These are phyloP conservation scores for Tragelaphus eurycerus DNA, from an alignment of 2,797 vertebrate species.

Conservation along the genomic window DNA sequence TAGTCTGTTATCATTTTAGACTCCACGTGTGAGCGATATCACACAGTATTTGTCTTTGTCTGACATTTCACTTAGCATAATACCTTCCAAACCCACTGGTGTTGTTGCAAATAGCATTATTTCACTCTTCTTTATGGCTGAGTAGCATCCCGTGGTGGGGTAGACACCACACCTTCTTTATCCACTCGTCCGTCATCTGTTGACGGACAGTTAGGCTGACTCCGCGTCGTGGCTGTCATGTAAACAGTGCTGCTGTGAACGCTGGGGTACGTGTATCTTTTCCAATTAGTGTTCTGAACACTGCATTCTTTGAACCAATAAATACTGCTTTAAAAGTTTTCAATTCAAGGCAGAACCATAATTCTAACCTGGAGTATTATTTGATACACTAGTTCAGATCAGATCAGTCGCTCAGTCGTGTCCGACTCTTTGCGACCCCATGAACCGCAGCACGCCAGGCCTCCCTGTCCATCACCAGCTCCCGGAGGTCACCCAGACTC, in stretches of 20 bases:
- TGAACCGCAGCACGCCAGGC: no score
- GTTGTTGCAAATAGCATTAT: not conserved
- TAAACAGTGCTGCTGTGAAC: not conserved
- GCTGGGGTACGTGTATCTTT: not conserved
- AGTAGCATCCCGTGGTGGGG: fast-evolving
- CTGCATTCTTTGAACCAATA: not conserved
- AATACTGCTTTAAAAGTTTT: not conserved
- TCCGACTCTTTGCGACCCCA: no score
- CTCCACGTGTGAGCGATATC: no score
- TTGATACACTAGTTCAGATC: not conserved
- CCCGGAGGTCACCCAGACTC: no score
- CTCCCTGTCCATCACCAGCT: no score
- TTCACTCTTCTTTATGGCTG: not conserved
- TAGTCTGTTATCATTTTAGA: not conserved
- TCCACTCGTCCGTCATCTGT: not conserved
- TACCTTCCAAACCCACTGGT: not conserved
- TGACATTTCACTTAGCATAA: not conserved
- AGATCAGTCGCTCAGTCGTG: no score
- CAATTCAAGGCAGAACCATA: not conserved
- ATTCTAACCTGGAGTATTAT: not conserved
- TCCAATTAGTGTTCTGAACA: not conserved
- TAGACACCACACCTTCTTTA: not conserved
- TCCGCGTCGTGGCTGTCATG: fast-evolving
- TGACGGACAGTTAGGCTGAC: not conserved
- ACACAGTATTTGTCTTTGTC: not conserved